Base-by-base conservation (phyloP, 2,113 vertebrate species). In the Alethe diademata region DNA sequence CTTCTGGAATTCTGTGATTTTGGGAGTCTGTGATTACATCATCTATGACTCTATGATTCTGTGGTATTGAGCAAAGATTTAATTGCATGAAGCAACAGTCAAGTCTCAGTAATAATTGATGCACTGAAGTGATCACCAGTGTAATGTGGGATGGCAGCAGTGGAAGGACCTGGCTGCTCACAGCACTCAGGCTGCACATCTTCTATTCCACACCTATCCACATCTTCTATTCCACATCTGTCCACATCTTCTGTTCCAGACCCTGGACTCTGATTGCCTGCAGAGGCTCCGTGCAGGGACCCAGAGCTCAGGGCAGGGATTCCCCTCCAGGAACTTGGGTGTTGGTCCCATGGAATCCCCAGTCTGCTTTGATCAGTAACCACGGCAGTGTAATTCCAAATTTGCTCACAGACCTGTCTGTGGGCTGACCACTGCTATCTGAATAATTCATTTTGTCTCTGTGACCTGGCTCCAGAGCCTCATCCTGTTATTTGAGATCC, bases 251-350 rank as follows among this genome's bases (percentile, higher is more conserved):
- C 8, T 50, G 0, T 5, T 8, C 50, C 20, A 31, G 10, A 10
- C 2, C 31, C 28, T 23, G 0, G 47, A 15, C 43, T 45, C 24
- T 23, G 47, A 29, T 8, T 33, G 8, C 51, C 14, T 7, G 50
- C 66, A 56, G 62, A 9, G 23, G 25, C 20, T 29, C 24, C 0
- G 23, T 17, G 73, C 11, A 26, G 45, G 25, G 19, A 48, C 4
- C 40, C 26, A 2, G 48, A 20, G 16, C 56, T 51, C 2, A 0
- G 2, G 5, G 56, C 23, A 1, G 12, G 51, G 28, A 22, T 22
- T 19, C 57, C 36, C 25, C 48, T 18, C 47, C 11, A 28, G 70
- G 29, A 62, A 16, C 12, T 6, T 3, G 12, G 11, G 19, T 3
- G 22, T 3, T 51, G 50, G 50, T 18, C 53, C 61, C 12, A 0